Evolutionary conservation across 2,113 vertebrate species (phyloP), one percentile per base, ranked within the genome.

Genomic region (Catagonus wagneri): DNA sequence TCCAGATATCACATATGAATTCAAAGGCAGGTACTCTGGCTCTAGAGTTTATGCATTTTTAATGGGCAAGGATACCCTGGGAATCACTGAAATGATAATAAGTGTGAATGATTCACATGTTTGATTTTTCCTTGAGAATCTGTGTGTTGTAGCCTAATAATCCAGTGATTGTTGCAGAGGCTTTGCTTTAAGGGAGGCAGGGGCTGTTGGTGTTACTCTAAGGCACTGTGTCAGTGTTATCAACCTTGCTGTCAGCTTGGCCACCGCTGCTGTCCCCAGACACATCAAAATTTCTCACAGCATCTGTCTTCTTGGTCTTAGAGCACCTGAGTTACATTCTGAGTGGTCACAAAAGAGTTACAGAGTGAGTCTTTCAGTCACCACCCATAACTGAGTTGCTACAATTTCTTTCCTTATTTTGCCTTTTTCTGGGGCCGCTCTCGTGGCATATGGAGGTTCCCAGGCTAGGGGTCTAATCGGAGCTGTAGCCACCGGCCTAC

Each of bases 291-390:
- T 78, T 56, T 17, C 44, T 85, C 83, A 86, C 13, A 68, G 22
- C 71, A 94, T 96, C 76, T 94, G 44, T 92, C 80, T 92, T 32
- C 34, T 89, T 93, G 25, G 69, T 78, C 71, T 93, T 90, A 93
- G 89, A 94, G 34, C 25, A 94, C 23, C 54, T 89, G n/a, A 83
- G 65, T 76, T 89, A 85, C 78, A 86, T 94, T 96, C 80, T 80
- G 44, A 71, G 32, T 84, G 58, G 68, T 89, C 69, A 74, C 56
- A 61, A 93, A 91, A 75, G 44, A 89, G 76, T 83, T 71, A 54
- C 12, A 79, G 68, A 86, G 61, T 0, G 58, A 92, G 44, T 89
- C 65, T 22, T 93, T 92, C 50, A 16, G 34, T 87, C 44, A 65
- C 76, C 61, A 80, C 54, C 92, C 81, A 15, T 83, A 83, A 95